Evolutionary conservation across 2,113 vertebrate species (phyloP).

Genomic region (Amblyornis subalaris): DNA sequence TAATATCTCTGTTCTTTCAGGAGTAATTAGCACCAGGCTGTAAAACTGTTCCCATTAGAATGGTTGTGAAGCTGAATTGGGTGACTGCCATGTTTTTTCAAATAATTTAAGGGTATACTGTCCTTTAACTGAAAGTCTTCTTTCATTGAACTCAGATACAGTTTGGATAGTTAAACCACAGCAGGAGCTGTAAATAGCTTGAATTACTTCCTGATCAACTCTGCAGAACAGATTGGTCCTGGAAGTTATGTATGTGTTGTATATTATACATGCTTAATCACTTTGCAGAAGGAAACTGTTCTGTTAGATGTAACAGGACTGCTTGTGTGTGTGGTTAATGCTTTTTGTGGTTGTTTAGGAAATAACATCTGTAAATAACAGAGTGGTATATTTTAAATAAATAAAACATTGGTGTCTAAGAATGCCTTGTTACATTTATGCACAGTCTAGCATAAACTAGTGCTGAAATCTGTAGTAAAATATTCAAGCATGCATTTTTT

Average conservation of each 20-base stretch:
- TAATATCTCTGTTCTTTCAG: neutral
- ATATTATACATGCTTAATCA: neutral
- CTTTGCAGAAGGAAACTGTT: neutral
- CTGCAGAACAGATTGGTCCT: neutral
- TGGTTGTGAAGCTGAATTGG: neutral
- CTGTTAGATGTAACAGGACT: neutral
- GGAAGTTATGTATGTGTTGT: neutral
- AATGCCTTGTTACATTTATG: neutral
- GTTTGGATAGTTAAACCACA: neutral
- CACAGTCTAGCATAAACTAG: neutral
- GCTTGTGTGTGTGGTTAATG: neutral
- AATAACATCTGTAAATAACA: neutral
- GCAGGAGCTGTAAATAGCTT: neutral
- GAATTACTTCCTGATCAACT: neutral
- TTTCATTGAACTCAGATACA: neutral
- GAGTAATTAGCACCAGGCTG: neutral
- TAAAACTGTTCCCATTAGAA: neutral
- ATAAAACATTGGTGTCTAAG: neutral
- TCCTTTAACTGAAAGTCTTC: neutral
- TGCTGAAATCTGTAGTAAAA: neutral
- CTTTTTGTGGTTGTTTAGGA: fast-evolving
- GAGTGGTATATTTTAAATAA: neutral
- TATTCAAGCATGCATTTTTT: neutral
- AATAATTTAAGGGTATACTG: neutral
- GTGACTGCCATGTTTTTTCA: neutral